Evolutionary conservation across 2,888 invertebrate species (phyloP), one percentile per base, ranked within the genome.

Genomic region (Stramonita haemastoma): DNA sequence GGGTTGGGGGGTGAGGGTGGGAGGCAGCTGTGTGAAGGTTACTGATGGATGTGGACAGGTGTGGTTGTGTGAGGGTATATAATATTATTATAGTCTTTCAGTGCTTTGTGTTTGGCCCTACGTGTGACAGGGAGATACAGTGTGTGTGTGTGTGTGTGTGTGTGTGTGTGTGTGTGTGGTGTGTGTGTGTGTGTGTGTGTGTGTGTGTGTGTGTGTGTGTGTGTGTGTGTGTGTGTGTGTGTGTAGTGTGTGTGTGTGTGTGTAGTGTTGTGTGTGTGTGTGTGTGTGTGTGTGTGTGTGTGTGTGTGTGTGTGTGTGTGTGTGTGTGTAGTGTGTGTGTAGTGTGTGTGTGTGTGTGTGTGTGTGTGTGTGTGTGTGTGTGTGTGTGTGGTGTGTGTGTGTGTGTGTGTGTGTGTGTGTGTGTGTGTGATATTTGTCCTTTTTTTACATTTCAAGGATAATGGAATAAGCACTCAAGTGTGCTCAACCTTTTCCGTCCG

Each of bases 131-230:
- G 46, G 46, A 46, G 46, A 46, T 46, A 8, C n/a, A n/a, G 66
- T 66, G 66, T 66, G 66, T 66, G 66, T 66, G 66, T 66, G 66
- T 66, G 66, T 66, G 66, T 66, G 66, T 66, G 66, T 66, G 66
- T 66, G 66, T 66, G 66, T 66, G 66, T 66, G 66, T 66, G 66
- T 66, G 66, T 66, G 66, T 66, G 66, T 66, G 66, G 13, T 13
- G 66, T 13, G 66, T 13, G 66, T 13, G 66, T 13, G 5, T 13
- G 13, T 13, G 13, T 66, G 66, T 26, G 66, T 6, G 66, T 66
- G 66, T 66, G 66, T 66, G 66, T 66, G 66, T 66, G 66, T 66
- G 66, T 66, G 66, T 66, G 66, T 66, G 66, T 66, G 66, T 66
- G 66, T 66, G 66, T 66, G 66, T 66, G 66, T 66, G 66, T 66